Base-by-base conservation (phyloP, 1,140 invertebrate species). In the Plodia interpunctella region DNA sequence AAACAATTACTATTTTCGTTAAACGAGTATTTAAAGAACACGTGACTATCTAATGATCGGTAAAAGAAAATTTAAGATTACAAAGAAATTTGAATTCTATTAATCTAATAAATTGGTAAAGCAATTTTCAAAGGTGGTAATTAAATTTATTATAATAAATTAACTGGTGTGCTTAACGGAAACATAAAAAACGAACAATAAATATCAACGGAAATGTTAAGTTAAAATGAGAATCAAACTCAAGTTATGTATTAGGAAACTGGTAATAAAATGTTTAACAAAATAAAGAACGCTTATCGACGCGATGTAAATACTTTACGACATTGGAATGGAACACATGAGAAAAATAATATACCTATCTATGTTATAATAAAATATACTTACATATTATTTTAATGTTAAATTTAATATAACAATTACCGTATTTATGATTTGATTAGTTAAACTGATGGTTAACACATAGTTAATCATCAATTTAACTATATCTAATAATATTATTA, bases 1-100 rank as follows among this genome's bases (percentile, higher is more conserved):
- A 44, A 15, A 44, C n/a, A 44, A 44, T 44, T 44, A 80, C 79
- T 77, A 78, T 80, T 81, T 79, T 77, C 50, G 62, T 17, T 1
- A 15, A 15, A 4, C 15, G 38, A 44, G 15, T n/a, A 0, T 44
- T 15, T 15, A 15, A 17, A n/a, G 2, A 5, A 44, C 38, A n/a
- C 13, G 38, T 44, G 38, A 25, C 21, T 25, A 25, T 6, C 2
- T 25, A 6, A 25, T 25, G 21, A 25, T 25, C 2, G 2, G 2
- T 2, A 25, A 6, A 25, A 25, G 21, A 25, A 25, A 25, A 3
- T 3, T 25, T 2, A 3, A 25, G 21, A 25, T 2, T 3, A 6
- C 21, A 6, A 3, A 25, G 21, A 25, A 6, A 25, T 6, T n/a
- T n/a, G n/a, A n/a, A n/a, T n/a, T n/a, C n/a, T n/a, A n/a, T n/a